Base-by-base conservation (phyloP, 2,888 invertebrate species). In the Frankliniella intonsa region DNA sequence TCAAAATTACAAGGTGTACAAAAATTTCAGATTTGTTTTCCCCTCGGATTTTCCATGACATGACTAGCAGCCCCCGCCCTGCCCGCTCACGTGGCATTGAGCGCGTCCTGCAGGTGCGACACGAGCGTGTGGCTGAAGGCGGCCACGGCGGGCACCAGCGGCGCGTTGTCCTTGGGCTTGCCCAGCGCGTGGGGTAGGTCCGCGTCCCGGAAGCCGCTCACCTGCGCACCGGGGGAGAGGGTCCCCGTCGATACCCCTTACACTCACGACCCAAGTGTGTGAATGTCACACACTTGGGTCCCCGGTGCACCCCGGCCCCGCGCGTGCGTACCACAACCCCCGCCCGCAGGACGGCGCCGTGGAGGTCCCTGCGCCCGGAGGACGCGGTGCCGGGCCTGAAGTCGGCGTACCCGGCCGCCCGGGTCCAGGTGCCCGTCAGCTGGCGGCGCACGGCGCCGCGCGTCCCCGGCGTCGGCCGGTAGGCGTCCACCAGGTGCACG, bases 91-190 rank as follows among this genome's bases (percentile, higher is more conserved):
- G 25, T 76, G 8, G 12, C 25, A 25, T 76, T 76, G 25, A 76
- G 69, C 25, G 25, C 25, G 69, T 76, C 69, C 10, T 25, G 69
- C 22, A 76, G 69, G 69, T 76, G 69, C 69, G 12, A 10, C 22
- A 25, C 25, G 22, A 76, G 69, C 25, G 69, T 76, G 25, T 76
- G 69, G 69, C 69, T 76, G 69, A 76, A 76, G 25, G 69, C 69
- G 10, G 69, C 69, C 69, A 76, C 69, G 22, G 69, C 22, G 7
- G 69, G 25, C 69, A 76, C 69, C 25, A 76, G 69, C 22, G 69
- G 69, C 5, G 22, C 25, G 69, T 76, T 76, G 69, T 76, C 69
- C 69, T 76, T 76, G 69, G 69, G 69, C 69, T 76, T 76, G 22
- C 25, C 25, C 69, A 76, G 69, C 69, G 22, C 69, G 22, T 2